Conservation (phyloP, 2,797 vertebrate genomes). For the Amblyraja radiata region DNA sequence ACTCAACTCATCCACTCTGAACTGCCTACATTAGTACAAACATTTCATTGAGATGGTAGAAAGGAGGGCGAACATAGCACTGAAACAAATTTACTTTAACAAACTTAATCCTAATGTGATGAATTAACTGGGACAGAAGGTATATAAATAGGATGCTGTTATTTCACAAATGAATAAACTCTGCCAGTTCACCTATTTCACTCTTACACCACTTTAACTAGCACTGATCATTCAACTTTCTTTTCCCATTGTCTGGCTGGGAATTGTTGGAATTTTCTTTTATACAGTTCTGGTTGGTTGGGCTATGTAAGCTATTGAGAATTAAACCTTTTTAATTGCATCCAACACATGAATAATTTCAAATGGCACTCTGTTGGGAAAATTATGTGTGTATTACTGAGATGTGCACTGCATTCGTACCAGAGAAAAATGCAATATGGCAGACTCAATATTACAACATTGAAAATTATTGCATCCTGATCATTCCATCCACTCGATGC, state of each 20-base stretch:
- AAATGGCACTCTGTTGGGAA: no score
- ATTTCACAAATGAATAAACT: neutral
- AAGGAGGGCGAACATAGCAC: neutral
- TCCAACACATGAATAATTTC: no score
- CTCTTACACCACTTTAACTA: neutral
- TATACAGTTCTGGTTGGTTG: neutral
- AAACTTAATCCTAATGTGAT: neutral
- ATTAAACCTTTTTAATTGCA: no score
- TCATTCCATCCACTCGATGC: no score
- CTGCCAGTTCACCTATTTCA: neutral
- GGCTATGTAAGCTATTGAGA: neutral
- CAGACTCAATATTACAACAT: no score
- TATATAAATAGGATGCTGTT: neutral
- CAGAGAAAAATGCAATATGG: no score
- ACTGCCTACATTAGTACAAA: neutral
- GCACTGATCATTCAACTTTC: neutral
- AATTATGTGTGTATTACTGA: no score
- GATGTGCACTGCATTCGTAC: neutral
- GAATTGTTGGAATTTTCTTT: neutral
- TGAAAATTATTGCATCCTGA: neutral
- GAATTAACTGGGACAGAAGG: neutral
- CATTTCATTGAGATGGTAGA: neutral
- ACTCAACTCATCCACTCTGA: neutral
- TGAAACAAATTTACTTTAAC: neutral
- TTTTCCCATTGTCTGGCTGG: neutral